Base-by-base conservation (phyloP, 2,113 vertebrate genomes). In the Engraulis encrasicolus region DNA sequence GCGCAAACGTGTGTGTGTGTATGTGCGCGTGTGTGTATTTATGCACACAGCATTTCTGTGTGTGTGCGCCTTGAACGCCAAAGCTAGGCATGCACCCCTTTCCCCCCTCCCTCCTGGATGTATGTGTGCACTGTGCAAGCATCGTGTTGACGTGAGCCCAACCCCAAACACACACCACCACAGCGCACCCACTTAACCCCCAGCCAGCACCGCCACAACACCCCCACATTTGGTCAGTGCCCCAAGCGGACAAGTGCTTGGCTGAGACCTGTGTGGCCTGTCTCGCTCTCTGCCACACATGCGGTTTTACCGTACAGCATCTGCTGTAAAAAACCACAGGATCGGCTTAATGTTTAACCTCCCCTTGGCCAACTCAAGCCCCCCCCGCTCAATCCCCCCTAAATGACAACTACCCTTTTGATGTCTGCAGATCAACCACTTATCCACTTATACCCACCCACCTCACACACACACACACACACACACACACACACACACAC, bases 61-160 rank as follows among this genome's bases (percentile, higher is more conserved):
- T 85, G 36, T 81, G 88, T 85, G 84, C 85, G 81, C 85, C 38
- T 85, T 81, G 27, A 87, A 82, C 86, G 85, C 89, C 88, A 89
- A 84, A 86, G 85, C 90, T 45, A 88, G 91, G 90, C 92, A 92
- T 93, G 92, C 86, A 79, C 85, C 79, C 86, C 87, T 12, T 7
- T 85, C 79, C 86, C 87, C 27, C 20, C 31, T 23, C 86, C 87
- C 27, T 6, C 31, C n/a, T 66, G 58, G 58, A 66, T 66, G 20
- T 58, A 50, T 84, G 50, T 82, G 79, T 89, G 27, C n/a, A n/a
- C n/a, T 50, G 36, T 85, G 31, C 12, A 78, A 31, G 23, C 34
- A 31, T 48, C 81, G 61, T 81, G 58, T 23, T 66, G 58, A 66
- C 19, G 18, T 58, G 52, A 58, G 52, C 52, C 12, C 58, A 45